Evolutionary conservation across 2,797 vertebrate genomes (phyloP), one percentile per base, ranked within the genome.

Genomic region (Novumbra hubbsi): DNA sequence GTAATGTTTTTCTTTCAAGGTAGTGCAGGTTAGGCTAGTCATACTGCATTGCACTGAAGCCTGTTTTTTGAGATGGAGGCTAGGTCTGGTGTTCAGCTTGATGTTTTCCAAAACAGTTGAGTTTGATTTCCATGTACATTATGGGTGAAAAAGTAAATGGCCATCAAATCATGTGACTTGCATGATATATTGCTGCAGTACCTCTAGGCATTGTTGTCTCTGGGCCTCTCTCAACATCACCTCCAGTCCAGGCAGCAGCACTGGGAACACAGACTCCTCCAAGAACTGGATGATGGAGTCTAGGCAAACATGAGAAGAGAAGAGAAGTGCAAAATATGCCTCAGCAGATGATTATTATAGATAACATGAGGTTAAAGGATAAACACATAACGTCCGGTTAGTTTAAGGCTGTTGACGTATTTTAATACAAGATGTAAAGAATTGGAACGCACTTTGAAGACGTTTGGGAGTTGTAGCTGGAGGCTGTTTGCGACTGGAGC

Each of bases 181-280:
- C 28, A 28, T 45, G 5, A 27, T 30, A 34, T 4, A 49, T 7
- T 17, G n/a, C 55, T 60, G 24, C 64, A 73, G 84, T 63, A 98
- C 97, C 95, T 96, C 80, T 50, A 96, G 94, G 83, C 94, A 96
- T 19, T 91, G 88, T 0, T 92, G 91, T 73, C 89, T 93, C 82
- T 92, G 82, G 41, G 95, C 95, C 85, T 92, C 93, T 34, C 82
- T 88, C 68, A 98, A 89, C 76, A 98, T 82, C 49, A 91, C 95
- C 50, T 93, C 91, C 80, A 99, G 82, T 75, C 94, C 96, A 0
- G 96, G 94, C 12, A 97, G 68, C 79, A 99, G 90, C 62, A 95
- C 88, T 11, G 96, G 96, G 81, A 96, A 96, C 81, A 99, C 71
- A 34, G 66, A 90, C 64, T 74, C 84, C 83, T 98, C 94, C 68